A percentile compares a stretch with the other conserved stretches of the same genome.
Evolutionary conservation across 2,797 vertebrate genomes (phyloP).

Genomic region (Momotus momota): DNA sequence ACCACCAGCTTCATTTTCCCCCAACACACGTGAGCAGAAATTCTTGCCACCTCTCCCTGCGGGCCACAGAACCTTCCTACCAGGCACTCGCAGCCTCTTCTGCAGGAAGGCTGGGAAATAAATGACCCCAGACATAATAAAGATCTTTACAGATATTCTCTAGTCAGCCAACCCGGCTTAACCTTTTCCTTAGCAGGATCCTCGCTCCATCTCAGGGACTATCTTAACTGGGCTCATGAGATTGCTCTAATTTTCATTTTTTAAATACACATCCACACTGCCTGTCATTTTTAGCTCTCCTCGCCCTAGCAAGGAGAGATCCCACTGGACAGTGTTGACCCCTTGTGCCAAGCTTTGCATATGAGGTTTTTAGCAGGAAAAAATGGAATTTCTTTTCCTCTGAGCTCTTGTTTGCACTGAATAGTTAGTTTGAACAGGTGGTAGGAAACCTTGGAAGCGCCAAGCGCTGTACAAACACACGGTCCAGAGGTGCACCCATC

Average conservation of each 20-base stretch:
- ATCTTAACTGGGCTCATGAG: slow-evolving; percentile 19
- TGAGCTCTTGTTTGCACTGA: not conserved
- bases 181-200: not conserved
- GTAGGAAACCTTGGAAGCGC: not conserved
- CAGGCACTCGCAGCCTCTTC: not conserved
- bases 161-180: not conserved
- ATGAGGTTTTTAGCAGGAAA: not conserved
- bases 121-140: not conserved
- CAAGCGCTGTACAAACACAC: not conserved
- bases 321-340: not conserved
- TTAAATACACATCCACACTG: not conserved
- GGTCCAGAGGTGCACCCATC: not conserved
- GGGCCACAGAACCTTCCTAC: accelerated
- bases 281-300: not conserved
- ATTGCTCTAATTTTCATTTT: not conserved
- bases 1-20: not conserved
- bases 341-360: not conserved
- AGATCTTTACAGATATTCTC: not conserved
- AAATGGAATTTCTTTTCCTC: not conserved
- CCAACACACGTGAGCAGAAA: not conserved
- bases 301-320: not conserved
- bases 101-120: not conserved
- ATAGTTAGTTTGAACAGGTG: not conserved
- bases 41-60: not conserved
- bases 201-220: not conserved